These are phyloP conservation scores for Metallyticus violacea DNA, from an alignment of 2,888 invertebrate genomes.

Conservation along the genomic window DNA sequence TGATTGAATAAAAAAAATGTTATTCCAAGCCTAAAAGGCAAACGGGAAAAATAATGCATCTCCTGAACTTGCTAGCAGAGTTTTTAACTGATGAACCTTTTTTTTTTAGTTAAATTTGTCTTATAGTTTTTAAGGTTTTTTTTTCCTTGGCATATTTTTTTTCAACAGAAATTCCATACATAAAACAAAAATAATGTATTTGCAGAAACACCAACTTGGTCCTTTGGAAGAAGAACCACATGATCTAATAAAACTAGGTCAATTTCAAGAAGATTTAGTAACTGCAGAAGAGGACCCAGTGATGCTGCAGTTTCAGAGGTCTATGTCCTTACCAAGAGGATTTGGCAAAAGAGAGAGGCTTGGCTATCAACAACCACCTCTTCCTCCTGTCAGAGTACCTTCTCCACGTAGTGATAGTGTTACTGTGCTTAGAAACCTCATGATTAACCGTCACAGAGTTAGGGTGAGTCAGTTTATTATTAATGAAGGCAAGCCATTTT, in stretches of 20 bases:
- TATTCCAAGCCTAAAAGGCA: too few relatives aligned
- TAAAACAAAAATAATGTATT: too few relatives aligned
- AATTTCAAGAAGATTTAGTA: conserved; percentile 36
- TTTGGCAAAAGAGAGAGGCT: conserved; percentile 43
- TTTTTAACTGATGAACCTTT: too few relatives aligned
- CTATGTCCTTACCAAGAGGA: conserved; percentile 48
- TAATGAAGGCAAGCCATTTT: too few relatives aligned
- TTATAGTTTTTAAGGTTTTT: too few relatives aligned
- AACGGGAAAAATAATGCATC: too few relatives aligned
- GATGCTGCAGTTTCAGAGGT: conserved; percentile 45
- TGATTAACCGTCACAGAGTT: conserved; percentile 44
- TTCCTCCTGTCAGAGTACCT: conserved; percentile 39
- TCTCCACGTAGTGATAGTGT: conserved; percentile 46
- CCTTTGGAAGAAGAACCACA: conserved; percentile 46
- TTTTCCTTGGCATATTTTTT: too few relatives aligned
- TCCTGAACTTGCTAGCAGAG: too few relatives aligned
- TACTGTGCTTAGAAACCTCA: conserved; percentile 45
- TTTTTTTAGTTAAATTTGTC: too few relatives aligned
- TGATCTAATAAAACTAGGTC: conserved; percentile 36
- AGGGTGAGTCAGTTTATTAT: conserved; percentile 41
- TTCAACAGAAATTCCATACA: too few relatives aligned
- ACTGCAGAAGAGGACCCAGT: conserved; percentile 39
- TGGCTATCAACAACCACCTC: conserved; percentile 39
- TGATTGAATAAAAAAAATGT: too few relatives aligned
- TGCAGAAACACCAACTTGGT: conserved; percentile 44